These are phyloP conservation scores for Sander lucioperca DNA, from an alignment of 2,113 vertebrate genomes.

Conservation along the genomic window DNA sequence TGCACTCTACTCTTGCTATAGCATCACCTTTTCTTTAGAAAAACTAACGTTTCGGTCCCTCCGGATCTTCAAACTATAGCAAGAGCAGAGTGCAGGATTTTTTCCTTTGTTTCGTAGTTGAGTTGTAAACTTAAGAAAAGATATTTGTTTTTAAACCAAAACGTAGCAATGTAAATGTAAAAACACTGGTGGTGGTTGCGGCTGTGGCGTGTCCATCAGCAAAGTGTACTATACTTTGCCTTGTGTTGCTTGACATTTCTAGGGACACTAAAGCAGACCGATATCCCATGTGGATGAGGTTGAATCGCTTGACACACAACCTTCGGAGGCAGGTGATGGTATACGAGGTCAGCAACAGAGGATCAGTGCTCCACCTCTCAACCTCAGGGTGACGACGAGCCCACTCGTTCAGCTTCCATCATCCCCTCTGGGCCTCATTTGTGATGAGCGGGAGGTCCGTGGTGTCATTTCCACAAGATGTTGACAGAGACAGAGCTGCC, in stretches of 20 bases:
- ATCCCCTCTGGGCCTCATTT: conserved; percentile 70
- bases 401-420: neutral
- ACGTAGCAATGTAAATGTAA: too few species aligned
- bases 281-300: conserved; percentile 31
- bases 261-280: conserved; percentile 41
- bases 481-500: conserved; percentile 41
- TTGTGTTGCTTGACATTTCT: conserved; percentile 17
- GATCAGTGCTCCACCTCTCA: conserved; percentile 56
- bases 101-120: too few species aligned
- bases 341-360: conserved; percentile 47
- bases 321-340: conserved; percentile 27
- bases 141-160: too few species aligned
- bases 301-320: conserved; percentile 45
- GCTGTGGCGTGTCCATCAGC: neutral
- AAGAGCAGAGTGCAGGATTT: too few species aligned
- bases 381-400: conserved; percentile 41
- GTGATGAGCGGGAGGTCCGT: conserved; percentile 47
- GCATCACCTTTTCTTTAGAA: too few species aligned
- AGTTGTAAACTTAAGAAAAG: too few species aligned
- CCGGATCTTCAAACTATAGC: too few species aligned
- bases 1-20: too few species aligned
- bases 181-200: too few species aligned
- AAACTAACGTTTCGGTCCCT: too few species aligned
- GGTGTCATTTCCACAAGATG: conserved; percentile 50
- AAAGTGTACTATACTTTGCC: neutral